These are phyloP conservation scores for Slavum lentiscoides DNA, from an alignment of 2,888 invertebrate genomes.

Conservation along the genomic window DNA sequence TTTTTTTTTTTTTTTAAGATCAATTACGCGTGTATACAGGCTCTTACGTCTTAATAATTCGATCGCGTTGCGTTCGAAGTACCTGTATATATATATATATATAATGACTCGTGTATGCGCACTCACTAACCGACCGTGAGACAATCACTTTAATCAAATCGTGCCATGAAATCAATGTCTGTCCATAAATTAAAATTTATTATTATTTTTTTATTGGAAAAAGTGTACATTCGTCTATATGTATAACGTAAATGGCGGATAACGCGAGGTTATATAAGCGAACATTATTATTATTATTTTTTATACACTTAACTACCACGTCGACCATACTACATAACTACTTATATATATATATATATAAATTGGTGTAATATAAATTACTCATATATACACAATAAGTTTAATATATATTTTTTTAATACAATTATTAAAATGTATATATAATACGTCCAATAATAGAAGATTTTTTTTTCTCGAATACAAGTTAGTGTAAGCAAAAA, in stretches of 20 bases:
- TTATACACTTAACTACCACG: neutral
- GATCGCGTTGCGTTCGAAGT: conserved; percentile 9
- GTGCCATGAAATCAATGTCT: conserved; percentile 24
- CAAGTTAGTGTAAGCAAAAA: too few species aligned
- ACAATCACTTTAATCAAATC: conserved; percentile 43
- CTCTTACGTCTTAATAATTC: neutral
- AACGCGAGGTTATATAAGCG: neutral
- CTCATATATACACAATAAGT: too few species aligned
- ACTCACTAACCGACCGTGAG: conserved; percentile 10
- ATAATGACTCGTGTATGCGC: conserved; percentile 11
- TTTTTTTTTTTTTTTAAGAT: conserved; percentile 2
- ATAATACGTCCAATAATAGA: too few species aligned
- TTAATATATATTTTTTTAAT: too few species aligned
- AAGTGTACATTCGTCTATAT: conserved; percentile 14
- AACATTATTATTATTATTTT: neutral
- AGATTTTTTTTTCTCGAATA: too few species aligned
- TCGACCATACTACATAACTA: too few species aligned
- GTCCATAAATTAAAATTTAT: conserved; percentile 22
- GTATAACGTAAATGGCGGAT: neutral
- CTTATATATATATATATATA: too few species aligned
- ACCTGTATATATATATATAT: too few species aligned
- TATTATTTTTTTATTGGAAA: conserved; percentile 15
- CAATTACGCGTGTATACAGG: neutral
- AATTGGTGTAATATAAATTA: too few species aligned
- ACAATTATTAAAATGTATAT: too few species aligned